phyloP scores from a whole-genome alignment of 2,888 invertebrate genomes.

The Plagodis dolabraria region DNA sequence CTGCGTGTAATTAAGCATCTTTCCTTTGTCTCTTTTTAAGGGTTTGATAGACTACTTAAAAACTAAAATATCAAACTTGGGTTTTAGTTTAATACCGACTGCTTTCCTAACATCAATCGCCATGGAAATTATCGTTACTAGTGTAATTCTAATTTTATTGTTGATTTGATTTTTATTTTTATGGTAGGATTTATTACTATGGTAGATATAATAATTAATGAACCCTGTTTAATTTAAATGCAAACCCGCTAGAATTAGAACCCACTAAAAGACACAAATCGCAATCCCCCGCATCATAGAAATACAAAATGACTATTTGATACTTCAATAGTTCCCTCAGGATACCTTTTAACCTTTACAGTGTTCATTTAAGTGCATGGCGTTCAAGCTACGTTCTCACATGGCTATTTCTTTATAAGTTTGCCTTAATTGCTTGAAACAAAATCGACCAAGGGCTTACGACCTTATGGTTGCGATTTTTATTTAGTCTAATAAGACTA shows the following conservation, averaged over 20 bases:
- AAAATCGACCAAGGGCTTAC: background rate
- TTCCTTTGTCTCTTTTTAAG: too few species aligned
- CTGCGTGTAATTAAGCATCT: too few species aligned
- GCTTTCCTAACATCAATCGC: too few species aligned
- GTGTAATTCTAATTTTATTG: too few species aligned
- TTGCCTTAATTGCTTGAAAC: background rate
- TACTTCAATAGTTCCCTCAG: conserved; percentile 27
- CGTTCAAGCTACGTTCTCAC: conserved; percentile 10
- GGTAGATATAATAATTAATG: too few species aligned
- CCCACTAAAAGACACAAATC: background rate
- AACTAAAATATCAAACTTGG: too few species aligned
- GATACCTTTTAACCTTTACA: conserved; percentile 37
- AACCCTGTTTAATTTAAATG: background rate
- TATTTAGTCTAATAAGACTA: background rate
- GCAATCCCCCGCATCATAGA: conserved; percentile 21
- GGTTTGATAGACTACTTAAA: too few species aligned
- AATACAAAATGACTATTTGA: conserved; percentile 23
- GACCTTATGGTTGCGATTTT: background rate
- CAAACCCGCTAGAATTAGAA: background rate
- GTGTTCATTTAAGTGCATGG: conserved; percentile 56
- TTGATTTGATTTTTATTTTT: too few species aligned
- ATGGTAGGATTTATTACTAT: too few species aligned
- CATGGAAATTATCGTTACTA: too few species aligned
- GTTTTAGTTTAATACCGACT: too few species aligned
- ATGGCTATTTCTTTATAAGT: background rate